Evolutionary conservation across 2,888 invertebrate species (phyloP).

Genomic region (Pinctada fucata): DNA sequence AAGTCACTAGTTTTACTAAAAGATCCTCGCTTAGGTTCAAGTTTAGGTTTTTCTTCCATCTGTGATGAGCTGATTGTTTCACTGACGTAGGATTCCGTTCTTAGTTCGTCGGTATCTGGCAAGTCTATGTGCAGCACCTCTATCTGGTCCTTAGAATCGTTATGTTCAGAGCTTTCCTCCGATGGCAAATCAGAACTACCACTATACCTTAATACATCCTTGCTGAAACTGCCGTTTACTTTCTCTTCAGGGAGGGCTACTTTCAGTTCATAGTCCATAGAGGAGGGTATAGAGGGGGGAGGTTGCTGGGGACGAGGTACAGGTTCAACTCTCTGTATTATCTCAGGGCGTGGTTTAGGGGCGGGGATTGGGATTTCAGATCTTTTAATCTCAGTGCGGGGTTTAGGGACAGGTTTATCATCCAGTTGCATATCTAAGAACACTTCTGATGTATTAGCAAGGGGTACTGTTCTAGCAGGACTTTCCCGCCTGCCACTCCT

Average conservation of each 20-base stretch:
- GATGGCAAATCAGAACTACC: constrained; percentile 33
- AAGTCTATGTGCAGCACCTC: constrained; percentile 49
- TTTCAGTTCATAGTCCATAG: constrained; percentile 41
- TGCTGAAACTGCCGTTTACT: constrained; percentile 14
- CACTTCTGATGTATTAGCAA: constrained; percentile 40
- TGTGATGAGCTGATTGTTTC: constrained; percentile 44
- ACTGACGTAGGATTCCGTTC: constrained; percentile 48
- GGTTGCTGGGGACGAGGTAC: constrained; percentile 54
- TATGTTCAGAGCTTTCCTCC: constrained; percentile 23
- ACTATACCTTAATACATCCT: not conserved
- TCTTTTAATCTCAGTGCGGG: constrained; percentile 57
- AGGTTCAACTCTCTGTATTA: constrained; percentile 67
- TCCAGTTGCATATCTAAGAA: constrained; percentile 35
- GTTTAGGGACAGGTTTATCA: constrained; percentile 59
- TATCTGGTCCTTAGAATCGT: constrained; percentile 39
- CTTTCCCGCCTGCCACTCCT: constrained; percentile 15
- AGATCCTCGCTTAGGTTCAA: constrained; percentile 35
- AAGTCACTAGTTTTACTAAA: constrained; percentile 49
- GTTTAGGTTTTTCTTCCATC: constrained; percentile 22
- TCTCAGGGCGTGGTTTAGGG: constrained; percentile 62
- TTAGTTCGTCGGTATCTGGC: constrained; percentile 46
- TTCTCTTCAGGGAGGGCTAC: constrained; percentile 37
- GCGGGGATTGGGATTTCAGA: constrained; percentile 58
- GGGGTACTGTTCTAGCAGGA: constrained; percentile 25
- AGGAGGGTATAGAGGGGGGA: constrained; percentile 54